Conservation (phyloP, 2,797 vertebrate genomes). For the Taeniopygia guttata region DNA sequence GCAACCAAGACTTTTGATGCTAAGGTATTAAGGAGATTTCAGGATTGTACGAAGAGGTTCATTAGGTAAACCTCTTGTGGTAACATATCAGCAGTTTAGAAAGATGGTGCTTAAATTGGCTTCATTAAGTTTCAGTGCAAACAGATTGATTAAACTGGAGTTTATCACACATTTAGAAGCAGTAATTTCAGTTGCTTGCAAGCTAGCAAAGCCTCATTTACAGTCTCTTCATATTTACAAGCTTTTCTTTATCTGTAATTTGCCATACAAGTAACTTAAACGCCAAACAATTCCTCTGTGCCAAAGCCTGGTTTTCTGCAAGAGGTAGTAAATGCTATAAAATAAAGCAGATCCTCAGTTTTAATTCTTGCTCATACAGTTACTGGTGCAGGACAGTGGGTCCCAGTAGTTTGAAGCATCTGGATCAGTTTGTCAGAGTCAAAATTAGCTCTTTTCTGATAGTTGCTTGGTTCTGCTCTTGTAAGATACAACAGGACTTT, state of each 20-base stretch:
- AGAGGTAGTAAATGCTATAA: neutral
- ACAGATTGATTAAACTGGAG: neutral
- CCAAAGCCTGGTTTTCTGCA: neutral
- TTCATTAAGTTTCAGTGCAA: slow-evolving; percentile 13
- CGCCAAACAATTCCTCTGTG: neutral
- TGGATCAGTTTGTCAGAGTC: neutral
- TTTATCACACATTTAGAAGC: slow-evolving; percentile 3
- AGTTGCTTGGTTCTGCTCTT: neutral
- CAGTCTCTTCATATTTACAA: neutral
- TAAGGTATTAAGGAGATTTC: neutral
- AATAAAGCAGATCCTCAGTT: neutral
- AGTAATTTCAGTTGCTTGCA: slow-evolving; percentile 9
- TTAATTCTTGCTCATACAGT: neutral
- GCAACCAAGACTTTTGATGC: neutral
- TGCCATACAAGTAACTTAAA: neutral
- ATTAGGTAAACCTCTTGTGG: neutral
- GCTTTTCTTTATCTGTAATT: neutral
- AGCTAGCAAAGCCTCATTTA: neutral
- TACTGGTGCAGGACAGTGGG: neutral
- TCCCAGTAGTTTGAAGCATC: neutral
- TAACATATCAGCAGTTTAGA: neutral
- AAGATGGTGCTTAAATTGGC: neutral
- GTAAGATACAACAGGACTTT: neutral
- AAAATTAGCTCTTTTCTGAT: neutral
- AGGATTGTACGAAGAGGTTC: neutral